Base-by-base conservation (phyloP, 2,888 invertebrate species). In the Hermodice carunculata region DNA sequence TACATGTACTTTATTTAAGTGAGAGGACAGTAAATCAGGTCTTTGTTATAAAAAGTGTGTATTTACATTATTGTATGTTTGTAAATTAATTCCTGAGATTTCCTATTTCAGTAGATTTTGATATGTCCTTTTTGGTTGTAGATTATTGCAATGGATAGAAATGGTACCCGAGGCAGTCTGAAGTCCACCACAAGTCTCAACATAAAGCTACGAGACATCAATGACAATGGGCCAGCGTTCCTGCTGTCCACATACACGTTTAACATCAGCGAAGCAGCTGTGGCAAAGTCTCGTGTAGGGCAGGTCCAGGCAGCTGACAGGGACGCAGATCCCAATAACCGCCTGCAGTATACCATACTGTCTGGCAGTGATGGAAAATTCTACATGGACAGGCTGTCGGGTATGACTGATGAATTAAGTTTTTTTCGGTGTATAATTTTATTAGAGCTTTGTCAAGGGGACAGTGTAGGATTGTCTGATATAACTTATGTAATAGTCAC, bases 221-320 rank as follows among this genome's bases (percentile, higher is more conserved):
- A 78, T 63, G 78, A 78, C 63, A 76, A 78, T 54, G 17, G 46
- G 0, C 78, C 78, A 8, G 31, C 19, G 4, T 75, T 74, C 31
- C 19, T 40, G 3, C 37, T 67, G n/a, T n/a, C 42, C 2, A 26
- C 24, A n/a, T 60, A 74, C 24, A 58, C 46, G 28, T 60, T 76
- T 44, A 63, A 44, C 17, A 67, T 76, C 6, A 59, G 60, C 29
- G 78, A 78, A 66, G 63, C 67, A 1, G 49, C 26, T 17, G 57
- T 31, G 46, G 42, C 51, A 19, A 44, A 48, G n/a, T 40, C 17
- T 8, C n/a, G 56, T 19, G 67, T 77, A 1, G 75, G 73, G 24
- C 46, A 24, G 3, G 64, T 77, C 14, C 48, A 43, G n/a, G 75
- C 75, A 29, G 44, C 49, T 6, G 76, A 77, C 49, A 46, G 17